Evolutionary conservation across 2,888 invertebrate genomes (phyloP).

Genomic region (Epicampocera succincta): DNA sequence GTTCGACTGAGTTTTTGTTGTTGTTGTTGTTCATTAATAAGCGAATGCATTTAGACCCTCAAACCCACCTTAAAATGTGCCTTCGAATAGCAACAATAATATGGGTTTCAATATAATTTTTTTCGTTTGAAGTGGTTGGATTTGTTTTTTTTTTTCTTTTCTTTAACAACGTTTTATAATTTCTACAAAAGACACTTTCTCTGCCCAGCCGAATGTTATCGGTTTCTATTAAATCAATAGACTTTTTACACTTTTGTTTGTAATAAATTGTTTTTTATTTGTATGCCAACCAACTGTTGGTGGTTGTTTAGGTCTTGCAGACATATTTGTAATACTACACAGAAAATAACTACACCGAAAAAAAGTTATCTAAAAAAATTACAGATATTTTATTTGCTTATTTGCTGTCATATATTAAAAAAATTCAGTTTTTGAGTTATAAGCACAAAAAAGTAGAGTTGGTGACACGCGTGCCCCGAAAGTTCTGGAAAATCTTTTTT

Average conservation of each 20-base stretch:
- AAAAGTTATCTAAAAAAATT: too few relatives aligned
- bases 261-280: not conserved
- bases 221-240: constrained; percentile 26
- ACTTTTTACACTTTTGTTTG: constrained; percentile 14
- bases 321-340: too few relatives aligned
- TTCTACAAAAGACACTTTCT: constrained; percentile 63
- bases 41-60: constrained; percentile 48
- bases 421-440: not conserved
- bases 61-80: constrained; percentile 60
- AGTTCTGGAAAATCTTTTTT: too few relatives aligned
- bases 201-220: constrained; percentile 38
- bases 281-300: constrained; percentile 1
- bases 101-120: constrained; percentile 28
- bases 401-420: too few relatives aligned
- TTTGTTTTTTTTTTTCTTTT: constrained; percentile 46
- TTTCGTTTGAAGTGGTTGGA: not conserved
- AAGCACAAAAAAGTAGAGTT: too few relatives aligned
- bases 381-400: too few relatives aligned
- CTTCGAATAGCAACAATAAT: constrained; percentile 40
- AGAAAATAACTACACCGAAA: too few relatives aligned
- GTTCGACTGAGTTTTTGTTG: constrained; percentile 24
- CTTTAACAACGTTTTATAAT: constrained; percentile 47
- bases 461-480: too few relatives aligned
- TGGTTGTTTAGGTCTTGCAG: constrained; percentile 3
- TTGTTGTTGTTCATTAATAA: constrained; percentile 30